A percentile compares a stretch with the other conserved stretches of the same genome.
Evolutionary conservation across 2,797 vertebrate genomes (phyloP).

Genomic region (Falco novaeseelandiae): DNA sequence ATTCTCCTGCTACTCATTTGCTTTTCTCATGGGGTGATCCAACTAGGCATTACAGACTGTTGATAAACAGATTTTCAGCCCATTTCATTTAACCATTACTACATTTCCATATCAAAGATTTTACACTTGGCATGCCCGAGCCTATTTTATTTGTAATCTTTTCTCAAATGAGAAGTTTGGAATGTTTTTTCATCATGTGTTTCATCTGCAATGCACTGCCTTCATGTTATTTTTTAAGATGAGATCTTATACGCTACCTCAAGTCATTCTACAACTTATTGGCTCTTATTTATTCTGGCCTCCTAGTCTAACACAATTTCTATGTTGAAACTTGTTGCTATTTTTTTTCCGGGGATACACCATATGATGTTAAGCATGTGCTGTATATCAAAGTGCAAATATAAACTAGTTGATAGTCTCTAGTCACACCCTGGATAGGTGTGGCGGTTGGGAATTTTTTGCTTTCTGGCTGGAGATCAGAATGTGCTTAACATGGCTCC

Average conservation of each 20-base stretch:
- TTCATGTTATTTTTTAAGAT: conserved; percentile 61
- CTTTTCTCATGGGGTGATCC: conserved; percentile 63
- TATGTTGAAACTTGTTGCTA: conserved; percentile 72
- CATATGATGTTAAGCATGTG: conserved; percentile 62
- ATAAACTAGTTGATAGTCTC: conserved; percentile 65
- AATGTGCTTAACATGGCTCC: conserved; percentile 44
- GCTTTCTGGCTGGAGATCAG: conserved; percentile 60
- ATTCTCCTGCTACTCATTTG: conserved; percentile 55
- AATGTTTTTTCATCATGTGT: conserved; percentile 47
- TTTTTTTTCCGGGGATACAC: conserved; percentile 66
- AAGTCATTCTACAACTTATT: conserved; percentile 48
- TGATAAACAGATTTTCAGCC: conserved; percentile 63
- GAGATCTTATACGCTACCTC: conserved; percentile 25
- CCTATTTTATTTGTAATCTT: conserved; percentile 60
- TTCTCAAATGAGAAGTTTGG: conserved; percentile 52
- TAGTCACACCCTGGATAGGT: conserved; percentile 68
- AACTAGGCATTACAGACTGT: conserved; percentile 41
- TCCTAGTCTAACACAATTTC: conserved; percentile 55
- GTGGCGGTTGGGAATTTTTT: conserved; percentile 69
- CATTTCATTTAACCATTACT: conserved; percentile 58
- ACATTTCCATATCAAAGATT: conserved; percentile 70
- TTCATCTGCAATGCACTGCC: conserved; percentile 44
- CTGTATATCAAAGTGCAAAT: conserved; percentile 69
- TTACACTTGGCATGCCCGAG: conserved; percentile 41
- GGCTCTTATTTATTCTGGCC: conserved; percentile 67